phyloP scores from a whole-genome alignment of 2,113 vertebrate species.

The Caranx melampygus region DNA sequence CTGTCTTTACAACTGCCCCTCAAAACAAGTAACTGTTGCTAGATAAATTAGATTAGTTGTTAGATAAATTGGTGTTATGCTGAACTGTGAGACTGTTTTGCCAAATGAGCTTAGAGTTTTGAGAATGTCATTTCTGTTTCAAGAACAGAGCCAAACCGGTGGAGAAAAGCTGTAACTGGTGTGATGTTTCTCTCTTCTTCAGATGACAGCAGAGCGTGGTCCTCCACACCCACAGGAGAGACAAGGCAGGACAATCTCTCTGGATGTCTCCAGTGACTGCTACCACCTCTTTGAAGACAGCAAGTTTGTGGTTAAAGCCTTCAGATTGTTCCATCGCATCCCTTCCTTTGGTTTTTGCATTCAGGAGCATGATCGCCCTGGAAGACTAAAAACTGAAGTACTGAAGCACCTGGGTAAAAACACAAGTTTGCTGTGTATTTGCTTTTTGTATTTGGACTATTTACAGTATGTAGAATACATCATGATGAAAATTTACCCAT shows the following conservation, averaged over 20 bases:
- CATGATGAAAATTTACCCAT: neutral
- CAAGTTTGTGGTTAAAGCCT: conserved; percentile 87
- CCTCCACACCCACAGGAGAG: conserved; percentile 82
- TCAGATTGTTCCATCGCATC: conserved; percentile 91
- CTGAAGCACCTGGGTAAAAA: conserved; percentile 89
- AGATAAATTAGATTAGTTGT: too few relatives aligned
- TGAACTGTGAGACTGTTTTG: too few relatives aligned
- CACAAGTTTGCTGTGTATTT: neutral
- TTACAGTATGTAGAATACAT: neutral
- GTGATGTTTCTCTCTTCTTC: neutral
- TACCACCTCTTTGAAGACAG: conserved; percentile 88
- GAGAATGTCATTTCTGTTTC: too few relatives aligned
- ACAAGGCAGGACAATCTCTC: conserved; percentile 79
- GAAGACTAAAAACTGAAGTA: conserved; percentile 87
- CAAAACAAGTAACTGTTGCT: neutral
- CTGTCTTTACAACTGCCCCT: neutral
- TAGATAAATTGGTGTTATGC: too few relatives aligned
- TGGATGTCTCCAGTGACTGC: conserved; percentile 78
- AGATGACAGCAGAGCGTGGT: conserved; percentile 48
- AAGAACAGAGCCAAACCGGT: too few relatives aligned
- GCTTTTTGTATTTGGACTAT: neutral
- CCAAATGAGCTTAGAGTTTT: too few relatives aligned
- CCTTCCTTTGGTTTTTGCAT: conserved; percentile 94
- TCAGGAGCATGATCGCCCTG: conserved; percentile 87
- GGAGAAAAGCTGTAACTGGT: too few relatives aligned